phyloP scores from a whole-genome alignment of 2,797 vertebrate genomes.

The Pangasius mekongensis region DNA sequence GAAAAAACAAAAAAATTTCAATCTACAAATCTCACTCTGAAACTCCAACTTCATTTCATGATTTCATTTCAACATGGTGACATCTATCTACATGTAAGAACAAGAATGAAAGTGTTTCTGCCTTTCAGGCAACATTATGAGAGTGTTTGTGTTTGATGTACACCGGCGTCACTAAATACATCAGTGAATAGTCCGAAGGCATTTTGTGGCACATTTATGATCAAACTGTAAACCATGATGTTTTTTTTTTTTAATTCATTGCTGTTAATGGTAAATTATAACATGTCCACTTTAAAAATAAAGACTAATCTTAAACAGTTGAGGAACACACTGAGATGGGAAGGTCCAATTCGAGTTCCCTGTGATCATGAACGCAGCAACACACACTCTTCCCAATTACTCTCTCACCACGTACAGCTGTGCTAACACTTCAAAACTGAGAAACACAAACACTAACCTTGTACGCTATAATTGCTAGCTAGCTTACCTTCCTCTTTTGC shows the following conservation, averaged over 20 bases:
- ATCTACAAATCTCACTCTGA: neutral
- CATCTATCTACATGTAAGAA: neutral
- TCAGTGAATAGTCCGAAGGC: too few species aligned
- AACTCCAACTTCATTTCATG: neutral
- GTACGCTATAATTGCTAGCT: neutral
- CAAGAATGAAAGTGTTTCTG: neutral
- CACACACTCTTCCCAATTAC: neutral
- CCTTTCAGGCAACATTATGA: neutral
- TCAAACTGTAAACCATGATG: neutral
- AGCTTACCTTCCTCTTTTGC: slow-evolving; percentile 13
- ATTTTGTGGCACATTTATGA: neutral
- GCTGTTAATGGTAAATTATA: neutral
- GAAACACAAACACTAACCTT: neutral
- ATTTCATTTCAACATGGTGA: neutral
- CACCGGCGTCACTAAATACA: neutral
- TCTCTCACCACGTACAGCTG: neutral
- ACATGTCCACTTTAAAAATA: neutral
- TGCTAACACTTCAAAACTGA: neutral
- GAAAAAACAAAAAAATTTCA: neutral
- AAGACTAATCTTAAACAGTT: neutral
- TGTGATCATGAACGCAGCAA: neutral
- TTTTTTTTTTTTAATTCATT: neutral
- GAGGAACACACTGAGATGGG: neutral
- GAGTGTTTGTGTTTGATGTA: neutral
- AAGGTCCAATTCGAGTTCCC: neutral